Evolutionary conservation across 2,797 vertebrate species (phyloP).

Genomic region (Chaetophractus vellerosus): DNA sequence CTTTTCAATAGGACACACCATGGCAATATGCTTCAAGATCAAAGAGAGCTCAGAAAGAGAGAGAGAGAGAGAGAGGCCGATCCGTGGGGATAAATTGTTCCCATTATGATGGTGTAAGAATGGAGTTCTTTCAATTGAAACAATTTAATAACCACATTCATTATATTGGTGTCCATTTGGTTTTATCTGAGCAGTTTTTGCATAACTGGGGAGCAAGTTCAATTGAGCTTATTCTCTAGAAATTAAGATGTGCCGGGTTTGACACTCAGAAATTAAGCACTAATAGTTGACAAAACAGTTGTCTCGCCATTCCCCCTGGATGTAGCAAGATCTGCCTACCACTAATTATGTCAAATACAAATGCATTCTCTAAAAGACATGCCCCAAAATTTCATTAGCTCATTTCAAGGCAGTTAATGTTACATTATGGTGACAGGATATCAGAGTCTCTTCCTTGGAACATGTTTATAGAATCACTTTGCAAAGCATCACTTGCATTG

Average conservation of each 20-base stretch:
- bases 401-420: conserved; percentile 85
- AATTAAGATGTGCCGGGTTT: conserved; percentile 98
- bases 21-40: conserved; percentile 99
- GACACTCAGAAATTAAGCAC: conserved; percentile 98
- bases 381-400: conserved; percentile 90
- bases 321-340: conserved; percentile 93
- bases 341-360: conserved; percentile 98
- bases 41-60: conserved; percentile 96
- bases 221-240: conserved; percentile 94
- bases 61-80: conserved; percentile 94
- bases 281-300: conserved; percentile 97
- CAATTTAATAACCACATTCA: conserved; percentile 99
- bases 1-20: conserved; percentile 99
- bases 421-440: conserved; percentile 75
- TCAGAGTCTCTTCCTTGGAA: conserved; percentile 60
- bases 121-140: conserved; percentile 99
- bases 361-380: conserved; percentile 90
- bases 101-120: conserved; percentile 99
- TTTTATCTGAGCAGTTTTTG: conserved; percentile 93
- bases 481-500: conserved; percentile 65
- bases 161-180: conserved; percentile 96
- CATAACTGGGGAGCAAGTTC: conserved; percentile 93
- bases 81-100: conserved; percentile 99
- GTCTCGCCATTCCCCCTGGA: conserved; percentile 96
- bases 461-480: conserved; percentile 68